Conservation (phyloP, 2,888 invertebrate genomes). For the Baccha elongata region DNA sequence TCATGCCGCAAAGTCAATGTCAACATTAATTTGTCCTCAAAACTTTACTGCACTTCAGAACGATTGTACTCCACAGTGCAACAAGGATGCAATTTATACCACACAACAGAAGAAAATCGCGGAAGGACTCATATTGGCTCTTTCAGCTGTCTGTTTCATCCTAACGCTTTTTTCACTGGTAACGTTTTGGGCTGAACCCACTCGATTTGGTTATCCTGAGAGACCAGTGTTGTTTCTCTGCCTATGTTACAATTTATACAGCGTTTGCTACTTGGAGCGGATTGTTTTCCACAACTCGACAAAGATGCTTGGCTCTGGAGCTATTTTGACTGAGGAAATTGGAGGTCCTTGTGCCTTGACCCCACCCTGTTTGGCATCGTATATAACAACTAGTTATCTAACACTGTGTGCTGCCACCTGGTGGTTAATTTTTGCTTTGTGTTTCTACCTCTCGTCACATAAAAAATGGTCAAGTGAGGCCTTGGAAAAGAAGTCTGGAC, state of each 20-base stretch:
- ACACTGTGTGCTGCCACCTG: conserved; percentile 91
- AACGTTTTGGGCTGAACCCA: conserved; percentile 94
- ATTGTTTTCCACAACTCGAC: conserved; percentile 84
- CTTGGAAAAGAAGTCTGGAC: conserved; percentile 91
- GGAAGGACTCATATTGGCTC: conserved; percentile 89
- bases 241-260: conserved; percentile 92
- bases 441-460: conserved; percentile 95
- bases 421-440: conserved; percentile 94
- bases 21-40: conserved; percentile 84
- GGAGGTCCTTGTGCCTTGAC: conserved; percentile 82
- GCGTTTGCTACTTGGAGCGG: conserved; percentile 88
- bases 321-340: conserved; percentile 80
- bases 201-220: conserved; percentile 95
- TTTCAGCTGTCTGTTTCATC: conserved; percentile 90
- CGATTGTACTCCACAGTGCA: conserved; percentile 85
- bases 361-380: conserved; percentile 88
- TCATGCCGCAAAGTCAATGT: conserved; percentile 71
- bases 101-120: conserved; percentile 87
- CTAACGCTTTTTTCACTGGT: conserved; percentile 92
- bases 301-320: conserved; percentile 76
- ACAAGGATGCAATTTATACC: conserved; percentile 87
- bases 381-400: conserved; percentile 90
- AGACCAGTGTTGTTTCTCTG: conserved; percentile 95
- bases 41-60: conserved; percentile 85
- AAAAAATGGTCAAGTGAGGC: conserved; percentile 97